These are phyloP conservation scores for Drosophila birchii DNA, from an alignment of 2,888 invertebrate species.

Conservation along the genomic window DNA sequence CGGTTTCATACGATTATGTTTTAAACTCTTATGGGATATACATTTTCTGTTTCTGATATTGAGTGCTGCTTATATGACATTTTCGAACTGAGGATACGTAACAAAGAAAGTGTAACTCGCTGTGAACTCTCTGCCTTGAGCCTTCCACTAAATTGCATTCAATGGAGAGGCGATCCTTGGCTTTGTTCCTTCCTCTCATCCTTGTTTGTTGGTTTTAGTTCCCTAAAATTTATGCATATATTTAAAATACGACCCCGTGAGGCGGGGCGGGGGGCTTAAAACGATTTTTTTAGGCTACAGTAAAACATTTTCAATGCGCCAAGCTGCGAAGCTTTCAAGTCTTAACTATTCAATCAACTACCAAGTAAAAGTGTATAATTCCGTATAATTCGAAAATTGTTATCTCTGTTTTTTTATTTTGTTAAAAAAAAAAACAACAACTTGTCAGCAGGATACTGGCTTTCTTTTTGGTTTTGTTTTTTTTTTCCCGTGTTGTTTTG, in stretches of 20 bases:
- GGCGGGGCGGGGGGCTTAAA: slow-evolving; percentile 47
- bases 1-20: slow-evolving; percentile 43
- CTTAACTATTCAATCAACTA: slow-evolving; percentile 70
- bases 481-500: slow-evolving; percentile 41
- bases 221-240: slow-evolving; percentile 38
- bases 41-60: slow-evolving; percentile 25
- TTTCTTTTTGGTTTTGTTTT: slow-evolving; percentile 41
- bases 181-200: slow-evolving; percentile 2
- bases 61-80: slow-evolving; percentile 27
- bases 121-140: slow-evolving; percentile 6
- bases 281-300: slow-evolving; percentile 71
- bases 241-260: slow-evolving; percentile 22
- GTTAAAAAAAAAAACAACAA: slow-evolving; percentile 64
- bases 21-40: slow-evolving; percentile 23
- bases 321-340: slow-evolving; percentile 70
- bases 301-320: slow-evolving; percentile 76
- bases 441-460: slow-evolving; percentile 67
- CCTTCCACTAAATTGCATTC: slow-evolving; percentile 26
- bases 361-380: slow-evolving; percentile 68
- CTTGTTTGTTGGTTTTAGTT: slow-evolving; percentile 18
- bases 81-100: slow-evolving; percentile 22
- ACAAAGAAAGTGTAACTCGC: slow-evolving; percentile 18
- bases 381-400: slow-evolving; percentile 56
- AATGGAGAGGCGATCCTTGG: slow-evolving; percentile 22
- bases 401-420: slow-evolving; percentile 40